phyloP scores from a whole-genome alignment of 2,888 invertebrate species.

The Gandaritis pyraliata region DNA sequence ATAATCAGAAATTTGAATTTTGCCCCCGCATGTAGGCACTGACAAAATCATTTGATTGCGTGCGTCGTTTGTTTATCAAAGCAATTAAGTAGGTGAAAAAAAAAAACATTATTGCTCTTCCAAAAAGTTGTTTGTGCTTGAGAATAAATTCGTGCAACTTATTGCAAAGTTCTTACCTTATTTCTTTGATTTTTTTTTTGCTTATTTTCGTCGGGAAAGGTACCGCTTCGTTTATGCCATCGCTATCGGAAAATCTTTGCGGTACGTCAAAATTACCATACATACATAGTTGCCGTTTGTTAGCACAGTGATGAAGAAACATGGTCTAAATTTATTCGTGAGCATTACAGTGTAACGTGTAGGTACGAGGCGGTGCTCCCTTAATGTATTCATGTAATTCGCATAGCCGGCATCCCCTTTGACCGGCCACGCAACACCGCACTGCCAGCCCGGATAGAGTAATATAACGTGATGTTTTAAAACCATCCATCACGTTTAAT shows the following conservation, averaged over 20 bases:
- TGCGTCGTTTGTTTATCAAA: conserved; percentile 78
- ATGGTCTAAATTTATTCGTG: conserved; percentile 81
- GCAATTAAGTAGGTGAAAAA: conserved; percentile 75
- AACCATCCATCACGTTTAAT: conserved; percentile 83
- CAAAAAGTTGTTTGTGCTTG: conserved; percentile 61
- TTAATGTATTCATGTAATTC: conserved; percentile 85
- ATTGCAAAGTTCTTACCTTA: conserved; percentile 52
- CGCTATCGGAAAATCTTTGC: conserved; percentile 63
- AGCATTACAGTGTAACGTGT: conserved; percentile 82
- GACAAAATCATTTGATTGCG: conserved; percentile 79
- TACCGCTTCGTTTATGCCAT: conserved; percentile 43
- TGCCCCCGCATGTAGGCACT: conserved; percentile 67
- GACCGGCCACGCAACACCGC: conserved; percentile 83
- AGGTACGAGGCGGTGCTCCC: conserved; percentile 77
- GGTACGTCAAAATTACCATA: conserved; percentile 70
- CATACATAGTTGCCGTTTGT: conserved; percentile 71
- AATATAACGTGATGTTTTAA: conserved; percentile 83
- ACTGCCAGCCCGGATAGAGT: conserved; percentile 78
- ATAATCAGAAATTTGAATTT: conserved; percentile 83
- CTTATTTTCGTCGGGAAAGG: conserved; percentile 44
- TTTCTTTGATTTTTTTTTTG: conserved; percentile 32
- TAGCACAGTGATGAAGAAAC: conserved; percentile 74
- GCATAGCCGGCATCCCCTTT: conserved; percentile 83
- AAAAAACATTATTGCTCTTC: conserved; percentile 65
- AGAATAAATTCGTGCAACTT: conserved; percentile 54